Percentiles rank a stretch among this genome's conserved stretches.
These are phyloP conservation scores for Malurus cyaneus DNA, from an alignment of 2,113 vertebrate species.

Conservation along the genomic window DNA sequence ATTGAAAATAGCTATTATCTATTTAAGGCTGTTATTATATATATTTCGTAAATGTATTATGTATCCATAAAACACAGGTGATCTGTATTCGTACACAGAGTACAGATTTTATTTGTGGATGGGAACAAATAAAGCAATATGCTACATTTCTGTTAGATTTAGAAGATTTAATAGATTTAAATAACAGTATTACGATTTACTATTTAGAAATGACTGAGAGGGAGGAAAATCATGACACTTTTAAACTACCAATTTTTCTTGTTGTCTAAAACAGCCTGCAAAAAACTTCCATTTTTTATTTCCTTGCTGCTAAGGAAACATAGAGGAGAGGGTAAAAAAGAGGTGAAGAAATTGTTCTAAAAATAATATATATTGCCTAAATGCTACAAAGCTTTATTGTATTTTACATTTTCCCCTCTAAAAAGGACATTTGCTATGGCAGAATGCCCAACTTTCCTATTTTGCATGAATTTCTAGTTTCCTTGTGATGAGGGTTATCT, in stretches of 20 bases:
- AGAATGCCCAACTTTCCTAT: not conserved
- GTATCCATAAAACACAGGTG: not conserved
- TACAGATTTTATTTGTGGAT: not conserved
- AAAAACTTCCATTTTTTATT: not conserved
- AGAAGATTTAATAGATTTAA: not conserved
- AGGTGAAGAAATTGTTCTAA: not conserved
- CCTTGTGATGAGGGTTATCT: not conserved
- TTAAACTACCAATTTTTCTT: conserved; percentile 5
- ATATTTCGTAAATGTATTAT: not conserved
- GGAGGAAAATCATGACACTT: conserved; percentile 1
- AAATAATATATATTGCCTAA: not conserved
- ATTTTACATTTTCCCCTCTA: not conserved
- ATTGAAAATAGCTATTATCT: not conserved
- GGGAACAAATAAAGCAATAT: not conserved
- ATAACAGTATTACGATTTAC: not conserved
- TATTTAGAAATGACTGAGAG: not conserved
- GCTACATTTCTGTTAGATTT: not conserved
- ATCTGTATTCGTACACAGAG: not conserved
- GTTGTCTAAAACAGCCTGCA: not conserved
- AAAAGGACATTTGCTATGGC: not conserved
- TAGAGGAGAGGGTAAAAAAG: not conserved
- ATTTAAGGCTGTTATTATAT: not conserved
- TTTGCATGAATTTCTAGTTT: not conserved
- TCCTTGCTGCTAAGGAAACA: not conserved
- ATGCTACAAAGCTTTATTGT: not conserved